A percentile compares a stretch with the other conserved stretches of the same genome.
These are phyloP conservation scores for Eulemur albifrons DNA, from an alignment of 2,797 vertebrate genomes.

Conservation along the genomic window DNA sequence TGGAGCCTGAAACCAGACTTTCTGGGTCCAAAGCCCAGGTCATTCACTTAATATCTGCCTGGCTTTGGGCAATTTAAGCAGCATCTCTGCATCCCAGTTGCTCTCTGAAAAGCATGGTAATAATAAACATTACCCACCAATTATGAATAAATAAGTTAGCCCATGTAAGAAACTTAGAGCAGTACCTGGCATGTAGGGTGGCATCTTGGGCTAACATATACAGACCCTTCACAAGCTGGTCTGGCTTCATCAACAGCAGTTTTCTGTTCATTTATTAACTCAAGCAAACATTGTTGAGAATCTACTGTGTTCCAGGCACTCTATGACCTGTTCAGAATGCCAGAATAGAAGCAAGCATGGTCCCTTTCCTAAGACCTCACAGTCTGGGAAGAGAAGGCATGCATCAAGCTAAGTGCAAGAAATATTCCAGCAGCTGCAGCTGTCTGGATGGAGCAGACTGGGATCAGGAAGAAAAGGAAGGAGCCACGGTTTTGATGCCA, in stretches of 20 bases:
- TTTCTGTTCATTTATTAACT: background rate
- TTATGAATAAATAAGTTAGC: background rate
- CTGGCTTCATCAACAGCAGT: background rate
- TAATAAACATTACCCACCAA: background rate
- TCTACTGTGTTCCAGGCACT: background rate
- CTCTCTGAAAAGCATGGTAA: background rate
- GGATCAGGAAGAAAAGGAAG: background rate
- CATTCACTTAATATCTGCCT: background rate
- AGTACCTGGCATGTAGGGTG: background rate
- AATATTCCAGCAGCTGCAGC: background rate
- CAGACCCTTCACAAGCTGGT: no score
- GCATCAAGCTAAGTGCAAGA: background rate
- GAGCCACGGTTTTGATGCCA: background rate
- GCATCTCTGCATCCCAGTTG: background rate
- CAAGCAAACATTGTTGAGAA: background rate
- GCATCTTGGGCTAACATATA: background rate
- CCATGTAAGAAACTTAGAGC: background rate
- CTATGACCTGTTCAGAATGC: background rate
- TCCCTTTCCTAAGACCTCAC: background rate
- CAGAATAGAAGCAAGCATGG: background rate
- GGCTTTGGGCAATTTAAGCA: background rate
- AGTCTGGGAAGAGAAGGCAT: background rate
- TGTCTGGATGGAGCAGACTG: background rate
- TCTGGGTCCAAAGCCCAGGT: background rate
- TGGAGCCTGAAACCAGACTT: background rate